These are phyloP conservation scores for Pseudomugil tenellus DNA, from an alignment of 2,797 vertebrate species.

Conservation along the genomic window DNA sequence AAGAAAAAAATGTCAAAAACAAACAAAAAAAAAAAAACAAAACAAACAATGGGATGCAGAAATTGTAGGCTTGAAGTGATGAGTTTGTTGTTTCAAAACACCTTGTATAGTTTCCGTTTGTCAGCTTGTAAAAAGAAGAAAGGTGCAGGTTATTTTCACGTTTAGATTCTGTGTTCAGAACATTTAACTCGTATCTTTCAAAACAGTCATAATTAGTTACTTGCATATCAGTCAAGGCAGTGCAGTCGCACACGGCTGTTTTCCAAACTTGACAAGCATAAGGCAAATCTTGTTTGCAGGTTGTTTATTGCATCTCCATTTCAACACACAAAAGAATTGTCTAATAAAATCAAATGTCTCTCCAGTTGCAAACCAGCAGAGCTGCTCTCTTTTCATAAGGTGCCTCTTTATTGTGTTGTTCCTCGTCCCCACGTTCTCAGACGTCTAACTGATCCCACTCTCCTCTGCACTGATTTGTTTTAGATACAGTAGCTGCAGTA, in stretches of 20 bases:
- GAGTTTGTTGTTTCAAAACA: slow-evolving; percentile 67
- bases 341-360: slow-evolving; percentile 58
- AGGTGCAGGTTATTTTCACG: slow-evolving; percentile 24
- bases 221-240: slow-evolving; percentile 68
- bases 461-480: slow-evolving; percentile 72
- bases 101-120: slow-evolving; percentile 74
- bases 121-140: slow-evolving; percentile 41
- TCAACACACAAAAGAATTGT: slow-evolving; percentile 39
- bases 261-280: slow-evolving; percentile 72
- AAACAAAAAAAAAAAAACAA: slow-evolving; percentile 62
- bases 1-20: slow-evolving; percentile 78
- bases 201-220: slow-evolving; percentile 55
- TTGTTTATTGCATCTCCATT: slow-evolving; percentile 29
- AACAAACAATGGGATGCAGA: slow-evolving; percentile 49
- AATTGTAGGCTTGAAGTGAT: slow-evolving; percentile 64
- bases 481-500: slow-evolving; percentile 75
- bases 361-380: slow-evolving; percentile 69
- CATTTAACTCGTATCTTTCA: slow-evolving; percentile 40
- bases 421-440: slow-evolving; percentile 60
- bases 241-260: slow-evolving; percentile 58
- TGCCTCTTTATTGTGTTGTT: slow-evolving; percentile 79
- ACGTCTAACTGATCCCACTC: slow-evolving; percentile 60
- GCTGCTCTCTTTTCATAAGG: slow-evolving; percentile 77
- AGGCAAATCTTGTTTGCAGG: slow-evolving; percentile 54
- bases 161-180: slow-evolving; percentile 21